Evolutionary conservation across 2,797 vertebrate genomes (phyloP), one percentile per base, ranked within the genome.

Genomic region (Tenualosa ilisha): DNA sequence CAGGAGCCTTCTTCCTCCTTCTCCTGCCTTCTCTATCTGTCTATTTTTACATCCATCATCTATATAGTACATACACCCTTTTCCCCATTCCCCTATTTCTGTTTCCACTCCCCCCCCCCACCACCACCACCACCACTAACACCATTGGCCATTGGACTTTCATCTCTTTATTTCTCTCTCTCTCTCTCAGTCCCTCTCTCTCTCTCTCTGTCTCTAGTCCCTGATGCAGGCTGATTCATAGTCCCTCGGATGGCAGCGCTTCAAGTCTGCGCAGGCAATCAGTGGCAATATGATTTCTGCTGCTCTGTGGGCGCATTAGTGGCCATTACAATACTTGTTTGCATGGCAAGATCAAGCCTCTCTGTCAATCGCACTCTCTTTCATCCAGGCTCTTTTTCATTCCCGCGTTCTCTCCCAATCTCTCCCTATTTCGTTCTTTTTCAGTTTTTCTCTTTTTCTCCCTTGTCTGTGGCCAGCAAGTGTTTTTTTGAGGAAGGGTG

Each of bases 261-360:
- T 90, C 82, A 86, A 84, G 81, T 89, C 88, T 89, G 87, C 3
- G 37, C 15, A 37, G 40, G 37, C 86, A 88, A 88, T 88, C 89
- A 88, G 87, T 85, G 83, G 84, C 86, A 86, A 84, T 89, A 89
- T 89, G 88, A 91, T 90, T 91, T 89, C 91, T 87, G 84, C 82
- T 86, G 87, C 85, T 89, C 75, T 83, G 79, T 20, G 20, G 87
- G 84, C 9, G 54, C 85, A 86, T 91, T 88, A 89, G 87, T 84
- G 82, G 59, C 88, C 87, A 86, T 90, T 91, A 89, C 85, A 88
- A 65, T 59, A 83, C 89, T 90, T 88, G 89, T 89, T 87, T 90
- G 87, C 85, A 15, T 75, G 81, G 83, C 59, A 22, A 84, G 86
- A 91, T 86, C 88, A 86, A 90, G 89, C 54, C 84, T 53, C 86